A percentile compares a stretch with the other conserved stretches of the same genome.
phyloP scores from a whole-genome alignment of 2,888 invertebrate genomes.

The Lasioglossum vierecki region DNA sequence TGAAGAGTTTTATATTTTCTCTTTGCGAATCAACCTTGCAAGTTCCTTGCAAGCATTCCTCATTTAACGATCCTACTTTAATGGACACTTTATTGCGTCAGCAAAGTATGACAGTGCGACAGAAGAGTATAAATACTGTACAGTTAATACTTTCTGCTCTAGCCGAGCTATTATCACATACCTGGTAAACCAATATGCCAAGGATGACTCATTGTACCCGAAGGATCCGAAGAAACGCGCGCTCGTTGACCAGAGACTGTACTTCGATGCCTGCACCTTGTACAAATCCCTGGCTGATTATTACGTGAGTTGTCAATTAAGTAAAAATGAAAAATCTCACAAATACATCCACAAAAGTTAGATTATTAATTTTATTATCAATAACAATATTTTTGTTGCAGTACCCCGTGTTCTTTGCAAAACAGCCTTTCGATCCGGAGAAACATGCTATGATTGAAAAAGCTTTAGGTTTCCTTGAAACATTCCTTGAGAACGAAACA shows the following conservation, averaged over 20 bases:
- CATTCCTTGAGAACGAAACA: slow-evolving; percentile 89
- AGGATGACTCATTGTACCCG: slow-evolving; percentile 88
- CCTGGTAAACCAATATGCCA: slow-evolving; percentile 88
- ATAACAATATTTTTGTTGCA: slow-evolving; percentile 58
- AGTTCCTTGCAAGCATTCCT: not conserved
- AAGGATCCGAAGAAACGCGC: slow-evolving; percentile 87
- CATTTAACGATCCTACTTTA: not conserved
- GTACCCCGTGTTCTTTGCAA: slow-evolving; percentile 83
- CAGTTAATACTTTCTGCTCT: slow-evolving; percentile 69
- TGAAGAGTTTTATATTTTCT: not conserved
- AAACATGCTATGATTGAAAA: slow-evolving; percentile 89
- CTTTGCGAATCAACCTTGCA: not conserved
- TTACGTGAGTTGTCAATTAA: slow-evolving; percentile 85
- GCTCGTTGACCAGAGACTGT: slow-evolving; percentile 87
- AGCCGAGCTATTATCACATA: slow-evolving; percentile 89
- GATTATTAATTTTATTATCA: not conserved
- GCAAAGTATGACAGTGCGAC: not conserved
- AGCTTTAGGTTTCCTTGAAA: slow-evolving; percentile 89
- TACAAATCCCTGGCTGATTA: slow-evolving; percentile 85
- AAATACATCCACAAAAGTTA: not conserved
- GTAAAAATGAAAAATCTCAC: not conserved
- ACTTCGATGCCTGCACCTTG: slow-evolving; percentile 87
- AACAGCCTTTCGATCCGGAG: slow-evolving; percentile 86
- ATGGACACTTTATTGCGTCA: not conserved
- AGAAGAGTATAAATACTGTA: not conserved